Percentiles rank a stretch among this genome's conserved stretches.
These are phyloP conservation scores for Lampris megalopsis DNA, from an alignment of 2,113 vertebrate genomes.

Conservation along the genomic window DNA sequence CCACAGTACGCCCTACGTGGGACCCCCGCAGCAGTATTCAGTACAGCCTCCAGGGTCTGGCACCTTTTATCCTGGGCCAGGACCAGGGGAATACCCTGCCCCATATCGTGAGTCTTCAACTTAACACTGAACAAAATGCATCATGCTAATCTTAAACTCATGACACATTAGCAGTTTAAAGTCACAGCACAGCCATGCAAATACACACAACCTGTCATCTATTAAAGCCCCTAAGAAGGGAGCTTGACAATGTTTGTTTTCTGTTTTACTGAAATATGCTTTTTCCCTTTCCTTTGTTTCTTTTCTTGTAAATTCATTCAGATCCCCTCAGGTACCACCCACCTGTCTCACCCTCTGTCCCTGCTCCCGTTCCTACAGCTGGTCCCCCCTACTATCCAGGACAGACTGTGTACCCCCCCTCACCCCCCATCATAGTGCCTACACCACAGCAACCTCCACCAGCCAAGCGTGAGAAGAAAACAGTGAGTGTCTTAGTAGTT, in stretches of 20 bases:
- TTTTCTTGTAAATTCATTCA: slow-evolving; percentile 25
- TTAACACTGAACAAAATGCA: slow-evolving; percentile 1
- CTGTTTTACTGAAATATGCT: slow-evolving; percentile 11
- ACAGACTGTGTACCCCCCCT: slow-evolving; percentile 92
- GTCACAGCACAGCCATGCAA: background rate
- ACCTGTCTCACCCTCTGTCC: slow-evolving; percentile 70
- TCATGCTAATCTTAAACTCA: background rate
- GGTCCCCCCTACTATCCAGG: slow-evolving; percentile 91
- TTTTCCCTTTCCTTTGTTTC: slow-evolving; percentile 12
- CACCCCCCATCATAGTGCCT: slow-evolving; percentile 97
- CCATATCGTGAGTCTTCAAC: slow-evolving; percentile 89
- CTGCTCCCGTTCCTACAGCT: slow-evolving; percentile 71
- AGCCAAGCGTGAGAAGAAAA: slow-evolving; percentile 96
- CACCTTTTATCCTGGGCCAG: slow-evolving; percentile 94
- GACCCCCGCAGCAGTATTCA: slow-evolving; percentile 94
- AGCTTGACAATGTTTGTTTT: background rate
- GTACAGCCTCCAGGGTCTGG: slow-evolving; percentile 93
- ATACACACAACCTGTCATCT: slow-evolving; percentile 5
- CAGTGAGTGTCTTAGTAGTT: slow-evolving; percentile 84
- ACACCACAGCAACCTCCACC: slow-evolving; percentile 92
- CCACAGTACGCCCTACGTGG: slow-evolving; percentile 91
- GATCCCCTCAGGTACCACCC: slow-evolving; percentile 77
- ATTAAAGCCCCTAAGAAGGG: background rate
- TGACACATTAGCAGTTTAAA: slow-evolving; percentile 6
- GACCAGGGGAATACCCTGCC: slow-evolving; percentile 93